Percentiles rank a stretch among this genome's conserved stretches.
Conservation (phyloP, 2,888 invertebrate genomes). For the Amblyjoppa proteus region DNA sequence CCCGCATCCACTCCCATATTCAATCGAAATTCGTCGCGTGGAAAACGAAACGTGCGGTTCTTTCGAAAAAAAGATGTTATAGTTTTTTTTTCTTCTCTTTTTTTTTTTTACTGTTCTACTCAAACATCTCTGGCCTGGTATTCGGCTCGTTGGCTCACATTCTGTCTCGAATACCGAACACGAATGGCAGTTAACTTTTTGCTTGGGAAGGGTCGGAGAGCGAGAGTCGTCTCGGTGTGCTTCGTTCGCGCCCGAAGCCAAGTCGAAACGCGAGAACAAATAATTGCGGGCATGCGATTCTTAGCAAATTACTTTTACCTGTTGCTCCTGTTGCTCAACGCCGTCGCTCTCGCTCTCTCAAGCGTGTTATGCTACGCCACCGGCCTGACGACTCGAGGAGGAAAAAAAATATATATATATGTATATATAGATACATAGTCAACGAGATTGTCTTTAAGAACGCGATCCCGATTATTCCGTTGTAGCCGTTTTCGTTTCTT, state of each 20-base stretch:
- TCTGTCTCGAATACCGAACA: slow-evolving; percentile 41
- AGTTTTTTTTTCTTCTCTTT: background rate
- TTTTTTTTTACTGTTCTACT: background rate
- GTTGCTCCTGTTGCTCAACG: slow-evolving; percentile 75
- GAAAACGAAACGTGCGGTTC: background rate
- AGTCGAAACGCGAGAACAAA: slow-evolving; percentile 57
- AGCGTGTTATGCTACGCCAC: slow-evolving; percentile 3
- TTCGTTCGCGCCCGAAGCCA: slow-evolving; percentile 16
- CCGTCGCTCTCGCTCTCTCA: slow-evolving; percentile 25
- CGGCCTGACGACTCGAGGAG: slow-evolving; percentile 4
- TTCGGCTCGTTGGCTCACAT: slow-evolving; percentile 31
- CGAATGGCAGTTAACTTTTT: slow-evolving; percentile 38
- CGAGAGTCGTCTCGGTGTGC: slow-evolving; percentile 16
- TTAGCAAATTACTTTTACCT: slow-evolving; percentile 77
- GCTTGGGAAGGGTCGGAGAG: slow-evolving; percentile 4
- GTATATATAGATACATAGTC: background rate
- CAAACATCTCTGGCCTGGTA: background rate
- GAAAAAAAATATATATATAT: background rate
- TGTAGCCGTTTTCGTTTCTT: background rate
- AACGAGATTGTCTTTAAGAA: background rate
- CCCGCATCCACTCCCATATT: background rate
- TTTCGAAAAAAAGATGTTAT: background rate
- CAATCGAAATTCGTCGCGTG: slow-evolving; percentile 25
- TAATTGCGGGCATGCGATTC: slow-evolving; percentile 78
- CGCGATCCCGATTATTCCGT: slow-evolving; percentile 10